Percentiles rank a stretch among this genome's conserved stretches.
These are phyloP conservation scores for Neuroterus valhalla DNA, from an alignment of 1,140 invertebrate species.

Conservation along the genomic window DNA sequence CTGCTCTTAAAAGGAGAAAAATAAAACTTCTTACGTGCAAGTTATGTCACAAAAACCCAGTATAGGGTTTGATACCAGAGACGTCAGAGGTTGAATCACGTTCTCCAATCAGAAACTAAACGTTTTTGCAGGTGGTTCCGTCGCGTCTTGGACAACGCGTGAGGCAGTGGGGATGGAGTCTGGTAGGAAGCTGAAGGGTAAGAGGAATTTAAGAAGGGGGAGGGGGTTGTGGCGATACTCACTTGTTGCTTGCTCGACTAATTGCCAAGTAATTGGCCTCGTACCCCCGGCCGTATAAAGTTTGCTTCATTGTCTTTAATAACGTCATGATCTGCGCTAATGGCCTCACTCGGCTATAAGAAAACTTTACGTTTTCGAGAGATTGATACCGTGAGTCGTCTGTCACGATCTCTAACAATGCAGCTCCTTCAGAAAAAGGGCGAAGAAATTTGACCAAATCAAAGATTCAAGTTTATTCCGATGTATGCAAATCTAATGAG, in stretches of 20 bases:
- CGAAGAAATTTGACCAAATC: no score
- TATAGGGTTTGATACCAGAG: neutral
- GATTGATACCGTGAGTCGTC: neutral
- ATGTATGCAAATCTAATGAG: no score
- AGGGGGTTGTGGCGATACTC: conserved; percentile 66
- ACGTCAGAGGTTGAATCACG: conserved; percentile 27
- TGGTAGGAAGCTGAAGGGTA: conserved; percentile 52
- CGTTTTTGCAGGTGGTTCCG: conserved; percentile 33
- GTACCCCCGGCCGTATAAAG: conserved; percentile 67
- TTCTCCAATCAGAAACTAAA: conserved; percentile 42
- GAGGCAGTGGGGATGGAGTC: conserved; percentile 43
- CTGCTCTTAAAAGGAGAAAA: neutral
- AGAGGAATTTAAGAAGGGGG: conserved; percentile 37
- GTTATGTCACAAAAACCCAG: neutral
- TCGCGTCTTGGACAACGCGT: conserved; percentile 49
- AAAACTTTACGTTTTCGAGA: conserved; percentile 10
- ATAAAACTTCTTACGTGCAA: neutral
- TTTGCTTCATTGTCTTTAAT: conserved; percentile 76
- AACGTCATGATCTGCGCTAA: conserved; percentile 73
- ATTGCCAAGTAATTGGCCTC: conserved; percentile 75
- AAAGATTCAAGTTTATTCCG: no score
- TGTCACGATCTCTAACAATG: neutral
- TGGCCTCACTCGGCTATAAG: conserved; percentile 61
- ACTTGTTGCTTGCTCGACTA: conserved; percentile 75
- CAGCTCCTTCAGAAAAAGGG: neutral